Conservation (phyloP, 2,888 invertebrate genomes). For the Synergus japonicus region DNA sequence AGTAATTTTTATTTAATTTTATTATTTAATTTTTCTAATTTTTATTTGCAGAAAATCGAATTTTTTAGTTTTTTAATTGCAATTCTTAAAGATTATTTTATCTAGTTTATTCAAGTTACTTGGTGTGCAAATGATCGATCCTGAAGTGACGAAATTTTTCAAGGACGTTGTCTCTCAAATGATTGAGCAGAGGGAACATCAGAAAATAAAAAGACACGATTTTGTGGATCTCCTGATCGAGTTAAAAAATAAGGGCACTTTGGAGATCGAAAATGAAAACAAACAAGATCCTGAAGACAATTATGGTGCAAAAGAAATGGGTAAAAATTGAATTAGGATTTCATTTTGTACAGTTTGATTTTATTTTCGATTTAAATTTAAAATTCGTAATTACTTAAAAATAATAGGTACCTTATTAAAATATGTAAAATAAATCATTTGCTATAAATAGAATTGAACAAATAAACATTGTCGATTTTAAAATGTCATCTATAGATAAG, state of each 20-base stretch:
- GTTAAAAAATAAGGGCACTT: slow-evolving; percentile 68
- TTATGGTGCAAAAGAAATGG: slow-evolving; percentile 62
- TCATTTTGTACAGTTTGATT: no score
- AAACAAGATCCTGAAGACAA: slow-evolving; percentile 45
- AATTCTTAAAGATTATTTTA: not conserved
- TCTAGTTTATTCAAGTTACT: slow-evolving; percentile 43
- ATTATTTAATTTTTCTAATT: no score
- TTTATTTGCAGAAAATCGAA: not conserved
- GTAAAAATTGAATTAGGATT: slow-evolving; percentile 50
- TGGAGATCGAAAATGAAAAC: slow-evolving; percentile 58
- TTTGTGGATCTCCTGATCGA: slow-evolving; percentile 76
- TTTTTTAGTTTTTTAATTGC: not conserved
- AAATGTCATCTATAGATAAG: no score
- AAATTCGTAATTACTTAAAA: no score
- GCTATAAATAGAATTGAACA: no score
- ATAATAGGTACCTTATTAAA: no score
- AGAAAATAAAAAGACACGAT: slow-evolving; percentile 70
- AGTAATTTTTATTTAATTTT: not conserved
- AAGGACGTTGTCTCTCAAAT: slow-evolving; percentile 71
- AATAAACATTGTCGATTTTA: no score
- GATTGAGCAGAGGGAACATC: slow-evolving; percentile 68
- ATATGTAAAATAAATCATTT: no score
- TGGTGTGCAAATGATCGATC: slow-evolving; percentile 66
- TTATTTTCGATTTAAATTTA: no score
- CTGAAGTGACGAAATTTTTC: slow-evolving; percentile 71